A percentile compares a stretch with the other conserved stretches of the same genome.
Evolutionary conservation across 2,113 vertebrate genomes (phyloP).

Genomic region (Parotia lawesii): DNA sequence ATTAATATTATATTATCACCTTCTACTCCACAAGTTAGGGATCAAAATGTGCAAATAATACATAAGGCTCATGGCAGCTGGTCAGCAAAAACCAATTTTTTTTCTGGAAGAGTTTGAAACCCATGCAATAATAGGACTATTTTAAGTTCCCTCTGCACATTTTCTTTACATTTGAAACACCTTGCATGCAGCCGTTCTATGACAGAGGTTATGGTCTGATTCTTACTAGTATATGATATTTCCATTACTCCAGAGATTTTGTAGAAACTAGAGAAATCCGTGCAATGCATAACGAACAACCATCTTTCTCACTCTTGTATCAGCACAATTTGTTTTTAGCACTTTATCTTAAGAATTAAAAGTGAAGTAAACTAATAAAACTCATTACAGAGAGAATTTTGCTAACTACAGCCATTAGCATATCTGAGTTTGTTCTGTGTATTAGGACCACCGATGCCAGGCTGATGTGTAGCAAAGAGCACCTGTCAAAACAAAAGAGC

Average conservation of each 20-base stretch:
- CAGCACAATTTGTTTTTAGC: slow-evolving; percentile 54
- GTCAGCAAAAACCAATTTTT: not conserved
- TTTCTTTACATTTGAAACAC: not conserved
- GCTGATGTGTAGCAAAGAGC: slow-evolving; percentile 73
- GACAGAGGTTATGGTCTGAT: not conserved
- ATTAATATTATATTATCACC: not conserved
- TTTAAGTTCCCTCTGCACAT: not conserved
- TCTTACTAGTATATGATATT: not conserved
- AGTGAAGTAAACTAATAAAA: slow-evolving; percentile 66
- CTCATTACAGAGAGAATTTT: slow-evolving; percentile 62
- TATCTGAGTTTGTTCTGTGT: slow-evolving; percentile 60
- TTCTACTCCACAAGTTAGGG: not conserved
- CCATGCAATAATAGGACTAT: not conserved
- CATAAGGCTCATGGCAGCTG: not conserved
- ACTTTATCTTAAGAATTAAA: slow-evolving; percentile 47
- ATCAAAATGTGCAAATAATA: not conserved
- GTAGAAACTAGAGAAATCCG: not conserved
- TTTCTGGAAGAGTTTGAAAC: not conserved
- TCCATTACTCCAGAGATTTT: not conserved
- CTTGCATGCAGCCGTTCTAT: not conserved
- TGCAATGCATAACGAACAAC: not conserved
- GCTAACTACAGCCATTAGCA: slow-evolving; percentile 63
- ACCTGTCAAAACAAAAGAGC: slow-evolving; percentile 85
- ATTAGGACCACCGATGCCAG: slow-evolving; percentile 43
- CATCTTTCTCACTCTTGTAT: slow-evolving; percentile 12